Conservation (phyloP, 2,797 vertebrate genomes). For the Helostoma temminkii region DNA sequence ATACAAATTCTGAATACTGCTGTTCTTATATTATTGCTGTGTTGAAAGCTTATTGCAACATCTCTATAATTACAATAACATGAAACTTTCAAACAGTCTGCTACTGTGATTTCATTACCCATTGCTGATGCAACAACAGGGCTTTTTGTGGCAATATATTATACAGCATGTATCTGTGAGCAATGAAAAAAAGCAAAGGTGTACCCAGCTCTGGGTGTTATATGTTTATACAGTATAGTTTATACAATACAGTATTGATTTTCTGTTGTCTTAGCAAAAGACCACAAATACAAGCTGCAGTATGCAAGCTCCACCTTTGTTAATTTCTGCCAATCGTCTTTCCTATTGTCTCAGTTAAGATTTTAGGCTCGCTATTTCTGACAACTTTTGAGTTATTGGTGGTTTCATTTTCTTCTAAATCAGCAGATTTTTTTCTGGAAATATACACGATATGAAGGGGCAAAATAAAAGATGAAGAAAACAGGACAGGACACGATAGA, state of each 20-base stretch:
- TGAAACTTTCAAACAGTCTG: conserved; percentile 7
- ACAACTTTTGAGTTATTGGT: neutral
- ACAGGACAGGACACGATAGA: neutral
- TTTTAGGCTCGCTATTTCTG: neutral
- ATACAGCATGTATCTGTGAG: neutral
- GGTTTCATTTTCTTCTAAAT: conserved; percentile 2
- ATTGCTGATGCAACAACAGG: conserved; percentile 50
- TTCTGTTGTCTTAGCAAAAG: neutral
- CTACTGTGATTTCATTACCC: conserved; percentile 19
- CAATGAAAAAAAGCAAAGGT: conserved; percentile 11
- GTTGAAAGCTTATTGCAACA: neutral
- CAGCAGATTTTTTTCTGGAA: neutral
- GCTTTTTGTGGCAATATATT: conserved; percentile 17
- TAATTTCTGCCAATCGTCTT: neutral
- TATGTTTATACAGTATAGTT: no score
- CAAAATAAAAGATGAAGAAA: neutral
- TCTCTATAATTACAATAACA: neutral
- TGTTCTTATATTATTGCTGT: neutral
- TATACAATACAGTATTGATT: no score
- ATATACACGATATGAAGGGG: neutral
- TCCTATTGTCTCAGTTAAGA: conserved; percentile 8
- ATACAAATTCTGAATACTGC: neutral
- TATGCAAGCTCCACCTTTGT: conserved; percentile 1
- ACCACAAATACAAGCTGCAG: conserved; percentile 10
- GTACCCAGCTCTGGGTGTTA: neutral